These are phyloP conservation scores for Caenorhabditis sulstoni DNA, from an alignment of 2,888 invertebrate genomes.

Conservation along the genomic window DNA sequence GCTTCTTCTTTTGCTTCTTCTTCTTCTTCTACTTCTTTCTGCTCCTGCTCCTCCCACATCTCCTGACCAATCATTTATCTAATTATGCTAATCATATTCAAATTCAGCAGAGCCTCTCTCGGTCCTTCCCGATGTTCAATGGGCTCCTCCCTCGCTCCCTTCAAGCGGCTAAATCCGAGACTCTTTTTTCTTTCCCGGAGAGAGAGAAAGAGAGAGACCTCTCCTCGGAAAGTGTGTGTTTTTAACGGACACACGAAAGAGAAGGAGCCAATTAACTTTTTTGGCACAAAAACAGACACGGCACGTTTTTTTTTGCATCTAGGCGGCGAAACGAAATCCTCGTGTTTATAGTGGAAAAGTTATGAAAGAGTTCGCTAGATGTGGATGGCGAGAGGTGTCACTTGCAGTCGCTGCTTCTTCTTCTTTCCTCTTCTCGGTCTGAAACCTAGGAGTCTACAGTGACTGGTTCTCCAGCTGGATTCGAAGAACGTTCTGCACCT, in stretches of 20 bases:
- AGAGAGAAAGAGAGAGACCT: background rate
- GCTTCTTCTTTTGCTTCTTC: no score
- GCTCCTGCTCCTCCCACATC: background rate
- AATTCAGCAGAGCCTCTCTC: slow-evolving; percentile 16
- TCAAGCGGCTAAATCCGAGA: slow-evolving; percentile 35
- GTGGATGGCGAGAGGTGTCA: background rate
- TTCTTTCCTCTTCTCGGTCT: no score
- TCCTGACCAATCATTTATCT: slow-evolving; percentile 51
- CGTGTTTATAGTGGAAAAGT: slow-evolving; percentile 10
- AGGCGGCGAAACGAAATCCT: background rate
- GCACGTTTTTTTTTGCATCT: background rate
- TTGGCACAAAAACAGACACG: slow-evolving; percentile 39
- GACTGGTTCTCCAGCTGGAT: no score
- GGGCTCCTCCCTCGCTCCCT: background rate
- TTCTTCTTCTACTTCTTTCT: background rate
- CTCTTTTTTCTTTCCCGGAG: slow-evolving; percentile 12
- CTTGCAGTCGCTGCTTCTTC: no score
- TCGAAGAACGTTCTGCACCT: no score
- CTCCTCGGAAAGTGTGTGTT: slow-evolving; percentile 31
- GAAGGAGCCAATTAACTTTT: slow-evolving; percentile 53
- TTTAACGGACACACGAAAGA: slow-evolving; percentile 23
- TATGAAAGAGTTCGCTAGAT: slow-evolving; percentile 19
- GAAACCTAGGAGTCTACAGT: no score
- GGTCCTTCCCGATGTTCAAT: slow-evolving; percentile 20
- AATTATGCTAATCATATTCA: slow-evolving; percentile 60